Base-by-base conservation (phyloP, 2,113 vertebrate species). In the Poeciliopsis prolifica region DNA sequence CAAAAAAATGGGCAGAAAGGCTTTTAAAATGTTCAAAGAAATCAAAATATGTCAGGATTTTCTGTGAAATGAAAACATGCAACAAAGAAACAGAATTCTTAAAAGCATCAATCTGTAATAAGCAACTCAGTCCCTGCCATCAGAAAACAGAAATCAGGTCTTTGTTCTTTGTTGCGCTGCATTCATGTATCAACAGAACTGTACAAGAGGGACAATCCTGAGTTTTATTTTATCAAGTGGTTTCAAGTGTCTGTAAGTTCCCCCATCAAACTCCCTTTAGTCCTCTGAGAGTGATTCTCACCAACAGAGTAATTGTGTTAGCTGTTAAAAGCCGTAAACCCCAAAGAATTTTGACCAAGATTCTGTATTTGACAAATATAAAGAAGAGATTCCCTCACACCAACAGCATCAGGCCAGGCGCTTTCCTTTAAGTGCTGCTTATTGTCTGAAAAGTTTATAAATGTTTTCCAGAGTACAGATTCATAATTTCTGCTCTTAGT, bases 401-500 rank as follows among this genome's bases (percentile, higher is more conserved):
- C 10, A n/a, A 69, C 40, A 75, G 28, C 28, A 71, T 11, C 22
- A 26, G 17, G 22, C 17, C 70, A 1, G n/a, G 4, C 22, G 15
- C 9, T 40, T 42, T 19, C 48, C 33, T 68, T 68, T 63, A 22
- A 7, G 3, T 15, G 14, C 24, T 35, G 5, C 33, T 70, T 71
- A 30, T 17, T 2, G 11, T 51, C 12, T 61, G 48, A 3, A 70
- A 24, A 70, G 29, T 70, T 30, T 70, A 7, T 10, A 63, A 22
- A 65, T 14, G 28, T 44, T 64, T 44, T 19, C 30, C 48, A 33
- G n/a, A 11, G 13, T 35, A 22, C 30, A 66, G 44, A 80, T 48
- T 68, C 35, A 61, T 61, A 30, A 17, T 4, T 24, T 83, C 65
- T 33, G 42, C 61, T n/a, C 4, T 58, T 61, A 61, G 61, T 40